Percentiles rank a stretch among this genome's conserved stretches.
Evolutionary conservation across 2,888 invertebrate genomes (phyloP).

Genomic region (Drymonia ruficornis): DNA sequence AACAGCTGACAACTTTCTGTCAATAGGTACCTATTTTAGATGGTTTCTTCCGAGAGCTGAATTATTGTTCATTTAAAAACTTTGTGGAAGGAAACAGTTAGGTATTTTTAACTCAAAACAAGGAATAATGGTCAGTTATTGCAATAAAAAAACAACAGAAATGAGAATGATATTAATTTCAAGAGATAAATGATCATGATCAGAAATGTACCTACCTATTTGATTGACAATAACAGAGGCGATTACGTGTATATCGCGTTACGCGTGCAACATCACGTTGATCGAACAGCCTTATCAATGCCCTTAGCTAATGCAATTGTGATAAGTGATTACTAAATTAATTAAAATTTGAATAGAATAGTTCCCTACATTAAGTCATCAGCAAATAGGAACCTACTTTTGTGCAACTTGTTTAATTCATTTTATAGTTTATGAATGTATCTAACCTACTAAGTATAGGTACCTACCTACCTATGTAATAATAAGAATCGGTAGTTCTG

Average conservation of each 20-base stretch:
- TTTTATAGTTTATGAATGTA: too few species aligned
- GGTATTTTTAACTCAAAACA: neutral
- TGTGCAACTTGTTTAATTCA: conserved; percentile 5
- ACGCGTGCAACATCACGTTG: conserved; percentile 10
- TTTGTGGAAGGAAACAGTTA: neutral
- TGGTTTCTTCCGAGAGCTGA: neutral
- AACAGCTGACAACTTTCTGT: neutral
- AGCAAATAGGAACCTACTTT: too few species aligned
- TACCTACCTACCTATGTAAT: too few species aligned
- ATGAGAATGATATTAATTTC: conserved; percentile 26
- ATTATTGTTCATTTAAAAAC: neutral
- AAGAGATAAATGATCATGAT: conserved; percentile 26
- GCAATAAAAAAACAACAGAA: conserved; percentile 25
- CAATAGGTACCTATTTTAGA: neutral
- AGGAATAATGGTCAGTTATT: conserved; percentile 12
- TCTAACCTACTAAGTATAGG: too few species aligned
- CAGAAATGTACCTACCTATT: neutral
- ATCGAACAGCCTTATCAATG: too few species aligned
- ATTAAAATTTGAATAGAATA: too few species aligned
- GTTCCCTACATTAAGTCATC: too few species aligned
- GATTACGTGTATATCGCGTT: conserved; percentile 10
- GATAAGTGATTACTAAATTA: too few species aligned
- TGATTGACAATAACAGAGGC: conserved; percentile 3
- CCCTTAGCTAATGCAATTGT: too few species aligned
- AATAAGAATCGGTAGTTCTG: too few species aligned